These are phyloP conservation scores for Antheraea mylitta DNA, from an alignment of 1,140 invertebrate genomes.

Conservation along the genomic window DNA sequence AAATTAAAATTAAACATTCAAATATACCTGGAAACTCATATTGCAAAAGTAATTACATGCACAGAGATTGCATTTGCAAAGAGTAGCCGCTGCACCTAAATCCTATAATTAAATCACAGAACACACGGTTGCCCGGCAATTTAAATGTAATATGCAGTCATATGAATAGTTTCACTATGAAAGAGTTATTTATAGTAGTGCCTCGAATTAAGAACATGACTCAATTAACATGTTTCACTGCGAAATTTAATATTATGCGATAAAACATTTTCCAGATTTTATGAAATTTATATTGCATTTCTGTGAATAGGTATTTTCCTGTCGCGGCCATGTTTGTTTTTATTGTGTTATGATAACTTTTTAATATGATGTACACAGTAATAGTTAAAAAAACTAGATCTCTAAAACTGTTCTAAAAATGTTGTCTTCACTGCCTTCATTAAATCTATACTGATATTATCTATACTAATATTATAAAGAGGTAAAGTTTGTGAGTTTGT, in stretches of 20 bases:
- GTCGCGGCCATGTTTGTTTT: not conserved
- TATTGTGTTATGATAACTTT: not conserved
- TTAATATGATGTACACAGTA: no score
- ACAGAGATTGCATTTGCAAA: not conserved
- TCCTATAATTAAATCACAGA: not conserved
- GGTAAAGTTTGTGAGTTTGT: no score
- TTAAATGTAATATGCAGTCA: not conserved
- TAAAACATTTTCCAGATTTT: not conserved
- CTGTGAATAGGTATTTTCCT: not conserved
- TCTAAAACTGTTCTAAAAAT: no score
- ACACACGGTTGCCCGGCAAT: not conserved
- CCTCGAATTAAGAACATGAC: not conserved
- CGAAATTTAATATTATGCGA: not conserved
- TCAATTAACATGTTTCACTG: not conserved
- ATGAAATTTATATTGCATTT: not conserved
- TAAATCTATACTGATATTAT: no score
- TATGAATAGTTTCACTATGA: not conserved
- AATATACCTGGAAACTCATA: not conserved
- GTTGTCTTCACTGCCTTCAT: no score
- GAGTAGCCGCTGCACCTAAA: not conserved
- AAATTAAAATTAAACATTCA: not conserved
- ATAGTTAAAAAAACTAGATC: no score
- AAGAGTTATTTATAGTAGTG: not conserved
- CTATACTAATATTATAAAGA: no score
- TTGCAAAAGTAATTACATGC: not conserved